Percentiles rank a stretch among this genome's conserved stretches.
phyloP scores from a whole-genome alignment of 2,888 invertebrate genomes.

The Erebia ligea region DNA sequence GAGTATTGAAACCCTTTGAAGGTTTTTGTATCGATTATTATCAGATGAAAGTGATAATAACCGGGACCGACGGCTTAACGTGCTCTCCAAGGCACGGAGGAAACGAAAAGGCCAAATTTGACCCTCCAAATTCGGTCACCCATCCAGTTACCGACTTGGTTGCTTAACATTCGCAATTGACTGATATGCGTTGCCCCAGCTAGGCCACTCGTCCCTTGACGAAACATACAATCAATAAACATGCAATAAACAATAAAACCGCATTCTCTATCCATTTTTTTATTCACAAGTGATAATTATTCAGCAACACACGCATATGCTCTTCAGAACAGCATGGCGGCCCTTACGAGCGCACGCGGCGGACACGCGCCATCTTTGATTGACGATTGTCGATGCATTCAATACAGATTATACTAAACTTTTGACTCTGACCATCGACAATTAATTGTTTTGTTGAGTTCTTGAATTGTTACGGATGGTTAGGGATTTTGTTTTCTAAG shows the following conservation, averaged over 20 bases:
- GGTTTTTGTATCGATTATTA: too few relatives aligned
- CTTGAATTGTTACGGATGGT: conserved; percentile 13
- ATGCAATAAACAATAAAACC: conserved; percentile 10
- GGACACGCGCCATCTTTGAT: conserved; percentile 58
- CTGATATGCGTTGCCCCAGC: too few relatives aligned
- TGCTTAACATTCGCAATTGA: too few relatives aligned
- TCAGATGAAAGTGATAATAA: too few relatives aligned
- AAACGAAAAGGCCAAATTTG: too few relatives aligned
- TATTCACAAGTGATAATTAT: conserved; percentile 42
- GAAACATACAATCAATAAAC: neutral
- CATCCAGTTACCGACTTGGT: too few relatives aligned
- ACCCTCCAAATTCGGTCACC: too few relatives aligned
- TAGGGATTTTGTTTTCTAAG: conserved; percentile 9
- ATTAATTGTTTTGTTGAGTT: conserved; percentile 40
- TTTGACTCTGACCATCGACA: conserved; percentile 38
- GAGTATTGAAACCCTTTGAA: too few relatives aligned
- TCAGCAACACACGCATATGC: conserved; percentile 63
- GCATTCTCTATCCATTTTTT: conserved; percentile 2
- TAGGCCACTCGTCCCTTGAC: too few relatives aligned
- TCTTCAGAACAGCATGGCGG: conserved; percentile 70
- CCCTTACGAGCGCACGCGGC: conserved; percentile 65
- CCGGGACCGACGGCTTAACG: too few relatives aligned
- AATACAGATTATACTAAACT: conserved; percentile 32
- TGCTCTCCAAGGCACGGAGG: too few relatives aligned
- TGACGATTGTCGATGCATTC: conserved; percentile 43